A percentile compares a stretch with the other conserved stretches of the same genome.
These are phyloP conservation scores for Procambarus clarkii DNA, from an alignment of 1,140 invertebrate genomes.

Conservation along the genomic window DNA sequence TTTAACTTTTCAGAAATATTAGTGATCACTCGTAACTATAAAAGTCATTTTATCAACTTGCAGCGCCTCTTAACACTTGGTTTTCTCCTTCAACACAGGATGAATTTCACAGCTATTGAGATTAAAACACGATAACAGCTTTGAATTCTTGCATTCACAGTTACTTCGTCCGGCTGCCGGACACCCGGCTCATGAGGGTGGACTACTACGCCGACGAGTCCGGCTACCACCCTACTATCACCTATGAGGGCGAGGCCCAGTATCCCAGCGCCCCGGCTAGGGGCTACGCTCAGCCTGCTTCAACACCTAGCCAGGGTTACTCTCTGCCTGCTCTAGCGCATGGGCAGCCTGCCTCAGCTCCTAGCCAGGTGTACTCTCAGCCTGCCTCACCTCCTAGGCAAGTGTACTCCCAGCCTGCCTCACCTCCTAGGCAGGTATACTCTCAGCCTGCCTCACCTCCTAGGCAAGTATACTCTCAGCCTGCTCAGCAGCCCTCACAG, in stretches of 20 bases:
- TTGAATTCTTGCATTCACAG: background rate
- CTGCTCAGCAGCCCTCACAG: background rate
- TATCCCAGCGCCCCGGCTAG: background rate
- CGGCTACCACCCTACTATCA: constrained; percentile 30
- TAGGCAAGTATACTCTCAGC: background rate
- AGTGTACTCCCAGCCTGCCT: too few species aligned
- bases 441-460: background rate
- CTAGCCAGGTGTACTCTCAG: background rate
- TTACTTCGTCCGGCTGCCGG: constrained; percentile 34
- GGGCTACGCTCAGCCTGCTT: background rate
- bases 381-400: background rate
- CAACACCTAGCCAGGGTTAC: background rate
- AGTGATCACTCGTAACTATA: too few species aligned
- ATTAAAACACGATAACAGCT: too few species aligned
- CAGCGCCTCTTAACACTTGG: too few species aligned
- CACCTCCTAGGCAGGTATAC: background rate
- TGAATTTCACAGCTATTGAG: too few species aligned
- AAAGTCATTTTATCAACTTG: too few species aligned
- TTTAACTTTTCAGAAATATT: too few species aligned
- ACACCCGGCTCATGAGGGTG: constrained; percentile 30
- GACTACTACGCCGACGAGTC: constrained; percentile 26
- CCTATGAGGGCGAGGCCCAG: constrained; percentile 30
- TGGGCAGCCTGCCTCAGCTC: constrained; percentile 1
- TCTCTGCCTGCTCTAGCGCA: background rate
- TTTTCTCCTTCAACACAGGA: too few species aligned